These are phyloP conservation scores for Agraylea sexmaculata DNA, from an alignment of 1,140 invertebrate genomes.

Conservation along the genomic window DNA sequence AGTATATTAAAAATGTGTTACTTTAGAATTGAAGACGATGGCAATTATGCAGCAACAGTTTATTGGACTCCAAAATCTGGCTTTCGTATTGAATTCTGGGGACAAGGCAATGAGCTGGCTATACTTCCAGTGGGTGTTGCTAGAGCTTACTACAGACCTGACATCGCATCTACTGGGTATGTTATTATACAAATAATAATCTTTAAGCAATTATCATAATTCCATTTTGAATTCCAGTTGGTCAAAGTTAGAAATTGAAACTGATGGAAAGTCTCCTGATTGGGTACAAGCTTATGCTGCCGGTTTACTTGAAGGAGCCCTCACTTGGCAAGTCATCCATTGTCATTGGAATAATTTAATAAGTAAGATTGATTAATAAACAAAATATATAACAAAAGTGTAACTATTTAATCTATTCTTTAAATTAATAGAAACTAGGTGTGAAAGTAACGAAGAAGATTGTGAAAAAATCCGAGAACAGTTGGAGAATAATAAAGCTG, in stretches of 20 bases:
- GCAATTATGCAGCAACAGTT: conserved; percentile 58
- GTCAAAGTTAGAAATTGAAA: conserved; percentile 69
- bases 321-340: conserved; percentile 71
- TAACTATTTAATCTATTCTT: conserved; percentile 2
- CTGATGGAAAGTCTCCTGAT: conserved; percentile 56
- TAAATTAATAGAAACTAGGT: conserved; percentile 39
- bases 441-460: conserved; percentile 50
- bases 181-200: conserved; percentile 14
- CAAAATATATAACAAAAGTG: background rate
- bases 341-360: conserved; percentile 70
- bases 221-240: conserved; percentile 41
- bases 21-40: conserved; percentile 54
- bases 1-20: conserved; percentile 10
- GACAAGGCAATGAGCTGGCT: conserved; percentile 56
- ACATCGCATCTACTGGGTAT: conserved; percentile 54
- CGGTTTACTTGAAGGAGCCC: conserved; percentile 75
- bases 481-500: conserved; percentile 50
- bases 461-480: conserved; percentile 56
- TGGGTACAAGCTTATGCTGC: conserved; percentile 75
- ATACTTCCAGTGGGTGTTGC: conserved; percentile 50
- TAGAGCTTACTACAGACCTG: conserved; percentile 56
- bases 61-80: conserved; percentile 53
- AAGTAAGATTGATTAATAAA: conserved; percentile 13
- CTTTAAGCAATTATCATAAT: background rate
- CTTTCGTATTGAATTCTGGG: conserved; percentile 62